Evolutionary conservation across 1,140 invertebrate genomes (phyloP).

Genomic region (Rhizoglyphus robini): DNA sequence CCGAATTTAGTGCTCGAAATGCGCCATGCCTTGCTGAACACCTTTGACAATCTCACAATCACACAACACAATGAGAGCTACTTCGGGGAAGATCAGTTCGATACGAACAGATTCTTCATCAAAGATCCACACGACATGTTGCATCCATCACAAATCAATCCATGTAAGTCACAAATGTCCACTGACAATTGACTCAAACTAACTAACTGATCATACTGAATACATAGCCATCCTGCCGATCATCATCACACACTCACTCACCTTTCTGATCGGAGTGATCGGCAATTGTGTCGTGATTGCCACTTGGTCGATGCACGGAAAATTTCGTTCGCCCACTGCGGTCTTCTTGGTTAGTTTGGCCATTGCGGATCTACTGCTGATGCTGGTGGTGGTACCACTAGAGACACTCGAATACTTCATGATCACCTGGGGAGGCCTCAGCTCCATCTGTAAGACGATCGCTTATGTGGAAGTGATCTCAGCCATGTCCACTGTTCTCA

Average conservation of each 20-base stretch:
- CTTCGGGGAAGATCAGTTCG: background rate
- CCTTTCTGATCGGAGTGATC: conserved; percentile 32
- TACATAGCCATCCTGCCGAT: conserved; percentile 30
- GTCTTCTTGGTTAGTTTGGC: conserved; percentile 34
- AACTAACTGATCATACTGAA: background rate
- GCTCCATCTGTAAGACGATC: conserved; percentile 33
- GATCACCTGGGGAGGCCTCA: conserved; percentile 29
- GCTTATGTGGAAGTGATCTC: conserved; percentile 33
- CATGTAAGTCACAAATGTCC: conserved; percentile 17
- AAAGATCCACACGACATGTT: conserved; percentile 33
- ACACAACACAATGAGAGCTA: background rate
- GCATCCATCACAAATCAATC: conserved; percentile 30
- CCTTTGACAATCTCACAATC: background rate
- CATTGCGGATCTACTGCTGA: conserved; percentile 35
- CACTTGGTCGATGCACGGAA: conserved; percentile 21
- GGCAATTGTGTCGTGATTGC: conserved; percentile 30
- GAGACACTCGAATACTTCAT: conserved; percentile 35
- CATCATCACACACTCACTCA: conserved; percentile 33
- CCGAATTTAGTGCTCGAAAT: background rate
- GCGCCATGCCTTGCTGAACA: background rate
- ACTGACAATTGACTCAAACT: background rate
- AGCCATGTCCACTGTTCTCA: conserved; percentile 34
- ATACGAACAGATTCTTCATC: conserved; percentile 24
- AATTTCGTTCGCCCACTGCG: conserved; percentile 27
- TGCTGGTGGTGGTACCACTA: conserved; percentile 34